Base-by-base conservation (phyloP, 2,797 vertebrate species). In the Gastrophryne carolinensis region DNA sequence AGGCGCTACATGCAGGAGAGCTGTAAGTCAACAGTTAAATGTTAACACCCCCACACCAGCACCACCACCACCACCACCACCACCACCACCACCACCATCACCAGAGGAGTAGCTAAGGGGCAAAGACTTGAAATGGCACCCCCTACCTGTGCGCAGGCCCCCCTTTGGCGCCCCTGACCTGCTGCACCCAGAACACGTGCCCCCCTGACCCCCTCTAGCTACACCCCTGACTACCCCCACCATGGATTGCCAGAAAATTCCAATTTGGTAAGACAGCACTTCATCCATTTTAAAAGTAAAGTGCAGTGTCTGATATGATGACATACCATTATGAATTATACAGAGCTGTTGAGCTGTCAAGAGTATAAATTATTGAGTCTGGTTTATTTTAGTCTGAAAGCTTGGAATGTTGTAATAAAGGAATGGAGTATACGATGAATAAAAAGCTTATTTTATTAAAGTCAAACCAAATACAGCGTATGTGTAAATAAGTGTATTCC, bases 261-360 rank as follows among this genome's bases (percentile, higher is more conserved):
- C 57, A 26, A 49, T 58, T 50, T 72, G 68, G 61, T 68, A 65
- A 58, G 30, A 50, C 66, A 27, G 9, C 27, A 63, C 52, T 70
- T 19, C 64, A 61, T 64, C 34, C 41, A 67, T 37, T 67, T 27
- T 58, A 60, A 64, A 50, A 66, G 54, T 41, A 41, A 60, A 72
- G 35, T 15, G 75, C 68, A 78, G 58, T 78, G 66, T 66, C 72
- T 72, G 19, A 78, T 61, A 60, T 78, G 75, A 78, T 78, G 58
- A 66, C 58, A 66, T 78, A 72, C 32, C 39, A 72, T 78, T 47
- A 72, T 72, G 39, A 66, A 72, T 66, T 61, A 65, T 47, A 27
- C 62, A 66, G 54, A 58, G 54, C 74, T 70, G 21, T 61, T 57
- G 15, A 44, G 67, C 58, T 64, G 67, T 71, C 74, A 77, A 32